Evolutionary conservation across 2,113 vertebrate genomes (phyloP).

Genomic region (Myrmophylax atrothorax): DNA sequence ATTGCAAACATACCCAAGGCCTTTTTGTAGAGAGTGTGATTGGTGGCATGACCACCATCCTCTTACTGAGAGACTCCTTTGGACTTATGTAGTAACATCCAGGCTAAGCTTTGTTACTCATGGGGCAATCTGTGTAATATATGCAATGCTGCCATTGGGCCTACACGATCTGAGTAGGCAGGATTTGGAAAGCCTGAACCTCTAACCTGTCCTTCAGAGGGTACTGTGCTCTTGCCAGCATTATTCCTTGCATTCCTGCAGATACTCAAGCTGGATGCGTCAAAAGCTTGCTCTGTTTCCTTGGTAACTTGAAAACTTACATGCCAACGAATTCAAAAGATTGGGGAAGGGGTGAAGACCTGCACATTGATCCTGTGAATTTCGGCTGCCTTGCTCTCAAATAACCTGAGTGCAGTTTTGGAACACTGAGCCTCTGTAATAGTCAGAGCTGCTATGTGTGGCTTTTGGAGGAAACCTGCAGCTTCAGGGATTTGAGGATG

Average conservation of each 20-base stretch:
- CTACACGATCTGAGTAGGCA: not conserved
- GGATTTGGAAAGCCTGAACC: not conserved
- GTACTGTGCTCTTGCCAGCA: not conserved
- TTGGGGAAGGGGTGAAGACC: not conserved
- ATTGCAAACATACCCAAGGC: not conserved
- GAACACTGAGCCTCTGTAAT: not conserved
- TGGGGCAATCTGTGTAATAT: not conserved
- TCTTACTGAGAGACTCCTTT: not conserved
- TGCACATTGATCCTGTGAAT: not conserved
- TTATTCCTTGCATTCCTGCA: not conserved
- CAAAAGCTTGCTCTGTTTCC: not conserved
- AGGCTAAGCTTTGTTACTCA: not conserved
- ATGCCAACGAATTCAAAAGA: not conserved
- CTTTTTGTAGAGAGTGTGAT: not conserved
- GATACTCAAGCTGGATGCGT: not conserved
- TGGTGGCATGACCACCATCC: not conserved
- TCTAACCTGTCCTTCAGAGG: not conserved
- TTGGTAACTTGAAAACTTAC: not conserved
- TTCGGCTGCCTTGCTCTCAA: not conserved
- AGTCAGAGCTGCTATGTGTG: not conserved
- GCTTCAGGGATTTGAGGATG: not conserved
- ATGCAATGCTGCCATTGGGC: not conserved
- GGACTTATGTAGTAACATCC: not conserved
- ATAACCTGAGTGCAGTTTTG: not conserved
- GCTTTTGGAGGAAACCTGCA: not conserved